Conservation (phyloP, 1,140 invertebrate genomes). For the Schlechtendalia chinensis region DNA sequence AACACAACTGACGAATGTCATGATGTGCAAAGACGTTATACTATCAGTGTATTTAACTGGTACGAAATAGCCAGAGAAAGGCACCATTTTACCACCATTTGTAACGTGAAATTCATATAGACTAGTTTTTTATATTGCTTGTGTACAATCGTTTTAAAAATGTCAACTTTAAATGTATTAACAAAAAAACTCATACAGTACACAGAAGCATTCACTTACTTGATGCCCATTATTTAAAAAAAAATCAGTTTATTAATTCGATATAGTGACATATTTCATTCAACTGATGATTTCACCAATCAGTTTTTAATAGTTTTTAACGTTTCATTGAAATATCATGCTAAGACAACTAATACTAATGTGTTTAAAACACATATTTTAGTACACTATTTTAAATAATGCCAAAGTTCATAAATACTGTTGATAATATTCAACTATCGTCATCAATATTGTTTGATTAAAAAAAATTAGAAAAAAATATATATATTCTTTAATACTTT, state of each 20-base stretch:
- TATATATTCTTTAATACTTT: too few species aligned
- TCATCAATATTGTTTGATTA: too few species aligned
- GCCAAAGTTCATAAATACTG: not conserved
- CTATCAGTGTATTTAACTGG: constrained; percentile 83
- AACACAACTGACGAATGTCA: constrained; percentile 78
- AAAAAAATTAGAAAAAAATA: too few species aligned
- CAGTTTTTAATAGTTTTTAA: too few species aligned
- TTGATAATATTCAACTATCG: too few species aligned
- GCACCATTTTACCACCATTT: constrained; percentile 82
- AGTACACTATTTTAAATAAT: not conserved
- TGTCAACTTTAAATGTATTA: not conserved
- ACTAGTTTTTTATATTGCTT: constrained; percentile 63
- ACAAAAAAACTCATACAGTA: not conserved
- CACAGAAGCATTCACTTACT: not conserved
- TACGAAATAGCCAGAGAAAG: constrained; percentile 86
- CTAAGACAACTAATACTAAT: too few species aligned
- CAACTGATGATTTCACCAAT: not conserved
- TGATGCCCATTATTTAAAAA: not conserved
- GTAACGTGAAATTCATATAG: constrained; percentile 84
- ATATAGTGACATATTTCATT: not conserved
- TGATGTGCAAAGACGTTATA: constrained; percentile 80
- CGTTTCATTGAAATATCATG: too few species aligned
- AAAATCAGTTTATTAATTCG: not conserved
- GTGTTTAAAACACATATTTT: too few species aligned
- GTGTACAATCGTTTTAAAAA: constrained; percentile 10